Conservation (phyloP, 1,140 invertebrate species). For the Neuroterus valhalla region DNA sequence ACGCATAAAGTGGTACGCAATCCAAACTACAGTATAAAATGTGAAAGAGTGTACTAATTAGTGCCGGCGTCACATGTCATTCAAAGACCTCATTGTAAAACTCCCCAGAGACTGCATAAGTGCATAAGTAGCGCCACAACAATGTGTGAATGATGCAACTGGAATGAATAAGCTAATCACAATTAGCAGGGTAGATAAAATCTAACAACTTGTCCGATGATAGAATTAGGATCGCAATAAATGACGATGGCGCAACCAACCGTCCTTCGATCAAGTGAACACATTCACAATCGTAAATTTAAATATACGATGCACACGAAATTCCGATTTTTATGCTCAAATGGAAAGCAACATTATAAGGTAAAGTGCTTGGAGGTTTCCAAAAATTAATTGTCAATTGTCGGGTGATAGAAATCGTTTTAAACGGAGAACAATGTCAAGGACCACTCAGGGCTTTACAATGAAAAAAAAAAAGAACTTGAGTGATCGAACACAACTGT, state of each 20-base stretch:
- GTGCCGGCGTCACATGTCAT: constrained; percentile 15
- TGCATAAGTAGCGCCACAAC: constrained; percentile 24
- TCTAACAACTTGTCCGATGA: constrained; percentile 12
- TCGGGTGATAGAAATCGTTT: not conserved
- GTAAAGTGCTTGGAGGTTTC: not conserved
- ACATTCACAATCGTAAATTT: constrained; percentile 11
- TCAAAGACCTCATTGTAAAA: constrained; percentile 12
- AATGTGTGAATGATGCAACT: constrained; percentile 31
- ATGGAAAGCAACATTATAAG: no score
- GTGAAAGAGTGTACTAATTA: constrained; percentile 12
- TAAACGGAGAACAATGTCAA: constrained; percentile 18
- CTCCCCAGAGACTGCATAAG: constrained; percentile 19
- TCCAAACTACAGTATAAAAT: not conserved
- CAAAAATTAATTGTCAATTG: not conserved
- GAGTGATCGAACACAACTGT: constrained; percentile 49
- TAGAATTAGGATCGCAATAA: constrained; percentile 27
- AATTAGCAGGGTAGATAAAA: constrained; percentile 9
- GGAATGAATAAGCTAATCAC: constrained; percentile 16
- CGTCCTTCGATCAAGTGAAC: constrained; percentile 12
- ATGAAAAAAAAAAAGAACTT: constrained; percentile 38
- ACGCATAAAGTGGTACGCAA: constrained; percentile 24
- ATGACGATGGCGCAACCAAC: constrained; percentile 11
- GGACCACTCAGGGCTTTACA: constrained; percentile 14
- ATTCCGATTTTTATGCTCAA: no score
- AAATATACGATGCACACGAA: not conserved